Percentiles rank a stretch among this genome's conserved stretches.
Evolutionary conservation across 2,888 invertebrate genomes (phyloP).

Genomic region (Sinopyrophorus schimmeli): DNA sequence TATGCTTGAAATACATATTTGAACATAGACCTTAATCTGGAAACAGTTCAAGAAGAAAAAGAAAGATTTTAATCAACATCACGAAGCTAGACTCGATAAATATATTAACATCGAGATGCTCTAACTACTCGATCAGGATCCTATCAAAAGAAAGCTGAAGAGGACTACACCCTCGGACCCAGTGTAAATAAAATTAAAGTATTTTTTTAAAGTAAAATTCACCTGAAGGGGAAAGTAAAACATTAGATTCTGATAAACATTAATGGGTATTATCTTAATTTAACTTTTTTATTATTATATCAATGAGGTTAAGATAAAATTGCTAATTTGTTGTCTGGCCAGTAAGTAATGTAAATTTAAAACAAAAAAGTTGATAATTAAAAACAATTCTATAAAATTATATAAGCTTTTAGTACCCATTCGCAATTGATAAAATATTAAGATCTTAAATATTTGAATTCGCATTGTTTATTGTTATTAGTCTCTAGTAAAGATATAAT

Average conservation of each 20-base stretch:
- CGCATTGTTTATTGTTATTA: too few species aligned
- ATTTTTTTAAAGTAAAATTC: background rate
- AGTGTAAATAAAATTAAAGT: background rate
- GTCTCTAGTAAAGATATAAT: too few species aligned
- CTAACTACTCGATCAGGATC: background rate
- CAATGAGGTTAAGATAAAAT: too few species aligned
- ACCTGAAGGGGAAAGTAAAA: background rate
- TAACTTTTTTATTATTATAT: too few species aligned
- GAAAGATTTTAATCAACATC: background rate
- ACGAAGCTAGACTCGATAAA: background rate
- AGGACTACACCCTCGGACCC: background rate
- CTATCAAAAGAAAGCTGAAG: background rate
- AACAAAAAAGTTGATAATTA: too few species aligned
- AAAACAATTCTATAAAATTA: too few species aligned
- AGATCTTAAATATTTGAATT: too few species aligned
- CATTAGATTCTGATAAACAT: background rate
- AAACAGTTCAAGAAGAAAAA: background rate
- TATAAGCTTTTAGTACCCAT: too few species aligned
- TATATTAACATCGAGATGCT: slow-evolving; percentile 1
- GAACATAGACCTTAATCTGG: background rate
- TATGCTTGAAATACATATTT: background rate
- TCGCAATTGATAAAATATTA: too few species aligned
- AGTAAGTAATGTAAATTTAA: too few species aligned
- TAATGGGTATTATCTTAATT: too few species aligned
- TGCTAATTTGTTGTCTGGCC: too few species aligned